These are phyloP conservation scores for Denticeps clupeoides DNA, from an alignment of 2,797 vertebrate species.

Conservation along the genomic window DNA sequence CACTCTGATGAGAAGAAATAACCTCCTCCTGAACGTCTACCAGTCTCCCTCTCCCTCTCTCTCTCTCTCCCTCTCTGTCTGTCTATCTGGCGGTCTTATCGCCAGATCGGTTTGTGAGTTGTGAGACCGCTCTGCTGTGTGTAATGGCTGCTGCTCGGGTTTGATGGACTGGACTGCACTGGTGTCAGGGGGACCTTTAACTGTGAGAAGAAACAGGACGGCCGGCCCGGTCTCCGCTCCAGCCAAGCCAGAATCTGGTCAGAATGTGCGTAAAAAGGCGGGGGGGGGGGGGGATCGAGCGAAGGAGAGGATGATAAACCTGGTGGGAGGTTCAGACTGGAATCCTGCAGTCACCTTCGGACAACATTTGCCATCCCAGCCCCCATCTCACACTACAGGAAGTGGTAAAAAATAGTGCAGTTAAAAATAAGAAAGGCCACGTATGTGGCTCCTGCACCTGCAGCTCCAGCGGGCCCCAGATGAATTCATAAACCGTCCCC, in stretches of 20 bases:
- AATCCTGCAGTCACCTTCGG: slow-evolving; percentile 1
- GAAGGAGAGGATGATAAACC: no score
- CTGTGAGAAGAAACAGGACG: slow-evolving; percentile 18
- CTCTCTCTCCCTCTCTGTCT: no score
- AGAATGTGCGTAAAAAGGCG: background rate
- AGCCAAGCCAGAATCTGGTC: background rate
- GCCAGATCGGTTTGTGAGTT: background rate
- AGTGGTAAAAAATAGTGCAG: slow-evolving; percentile 19
- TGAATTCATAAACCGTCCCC: background rate
- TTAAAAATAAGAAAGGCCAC: slow-evolving; percentile 11
- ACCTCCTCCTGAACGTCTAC: background rate
- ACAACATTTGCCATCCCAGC: background rate
- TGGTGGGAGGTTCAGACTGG: no score
- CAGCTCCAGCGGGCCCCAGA: background rate
- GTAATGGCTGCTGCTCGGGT: background rate
- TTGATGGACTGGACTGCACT: slow-evolving; percentile 3
- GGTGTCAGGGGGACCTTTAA: slow-evolving; percentile 8
- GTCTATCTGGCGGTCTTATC: background rate
- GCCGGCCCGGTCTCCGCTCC: background rate
- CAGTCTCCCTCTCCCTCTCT: background rate
- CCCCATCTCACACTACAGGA: background rate
- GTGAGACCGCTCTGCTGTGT: background rate
- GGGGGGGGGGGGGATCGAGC: slow-evolving; percentile 1
- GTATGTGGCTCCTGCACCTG: background rate
- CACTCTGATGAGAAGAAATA: slow-evolving; percentile 14